Evolutionary conservation across 2,113 vertebrate genomes (phyloP).

Genomic region (Limnothrissa miodon): DNA sequence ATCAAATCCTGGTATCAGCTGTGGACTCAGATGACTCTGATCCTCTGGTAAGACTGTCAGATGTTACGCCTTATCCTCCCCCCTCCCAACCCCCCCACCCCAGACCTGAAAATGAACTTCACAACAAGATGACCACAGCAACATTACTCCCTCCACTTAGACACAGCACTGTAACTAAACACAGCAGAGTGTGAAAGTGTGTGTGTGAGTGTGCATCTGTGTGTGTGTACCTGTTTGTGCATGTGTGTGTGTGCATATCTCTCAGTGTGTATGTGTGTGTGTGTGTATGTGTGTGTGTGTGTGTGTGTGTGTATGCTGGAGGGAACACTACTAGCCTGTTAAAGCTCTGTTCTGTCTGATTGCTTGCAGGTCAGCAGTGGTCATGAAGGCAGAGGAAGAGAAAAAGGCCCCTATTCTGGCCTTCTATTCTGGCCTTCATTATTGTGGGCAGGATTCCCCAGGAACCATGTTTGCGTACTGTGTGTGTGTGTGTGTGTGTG

Average conservation of each 20-base stretch:
- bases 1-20: slow-evolving; percentile 13
- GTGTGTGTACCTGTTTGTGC: neutral
- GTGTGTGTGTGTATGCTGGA: too few species aligned
- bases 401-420: too few species aligned
- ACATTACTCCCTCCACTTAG: neutral
- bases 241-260: too few species aligned
- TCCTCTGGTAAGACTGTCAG: neutral
- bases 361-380: neutral
- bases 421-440: neutral
- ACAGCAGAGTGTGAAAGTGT: neutral
- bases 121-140: neutral
- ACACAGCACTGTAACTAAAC: neutral
- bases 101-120: slow-evolving; percentile 5
- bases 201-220: neutral
- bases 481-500: too few species aligned
- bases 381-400: neutral
- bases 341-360: neutral
- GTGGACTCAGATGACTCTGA: slow-evolving; percentile 11
- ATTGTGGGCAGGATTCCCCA: neutral
- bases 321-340: too few species aligned
- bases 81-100: neutral
- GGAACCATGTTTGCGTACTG: neutral
- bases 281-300: neutral
- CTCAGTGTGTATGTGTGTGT: too few species aligned
- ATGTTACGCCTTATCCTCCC: neutral